Conservation (phyloP, 2,797 vertebrate species). For the Nasua narica region DNA sequence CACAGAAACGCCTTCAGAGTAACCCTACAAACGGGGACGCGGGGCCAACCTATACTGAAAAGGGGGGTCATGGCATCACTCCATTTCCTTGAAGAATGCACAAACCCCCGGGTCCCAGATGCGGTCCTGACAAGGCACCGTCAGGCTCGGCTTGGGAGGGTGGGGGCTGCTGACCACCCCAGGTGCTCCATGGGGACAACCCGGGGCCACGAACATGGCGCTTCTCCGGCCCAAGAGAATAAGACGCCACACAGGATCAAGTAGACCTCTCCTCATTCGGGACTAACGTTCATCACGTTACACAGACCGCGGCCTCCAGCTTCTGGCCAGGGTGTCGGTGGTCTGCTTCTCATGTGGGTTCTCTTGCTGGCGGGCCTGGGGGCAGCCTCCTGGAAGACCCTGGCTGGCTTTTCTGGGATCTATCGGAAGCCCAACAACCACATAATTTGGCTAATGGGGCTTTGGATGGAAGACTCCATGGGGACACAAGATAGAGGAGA, state of each 20-base stretch:
- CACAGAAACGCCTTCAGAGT: neutral
- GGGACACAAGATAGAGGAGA: neutral
- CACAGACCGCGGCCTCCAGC: neutral
- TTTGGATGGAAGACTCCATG: neutral
- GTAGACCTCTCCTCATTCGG: neutral
- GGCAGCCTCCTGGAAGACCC: neutral
- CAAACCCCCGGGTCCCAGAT: neutral
- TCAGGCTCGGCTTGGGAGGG: neutral
- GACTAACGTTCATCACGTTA: neutral
- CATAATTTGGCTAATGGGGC: neutral
- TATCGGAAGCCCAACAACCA: neutral
- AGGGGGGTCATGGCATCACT: neutral
- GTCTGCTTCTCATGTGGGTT: neutral
- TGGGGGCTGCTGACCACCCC: conserved; percentile 35
- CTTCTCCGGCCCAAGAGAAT: conserved; percentile 50
- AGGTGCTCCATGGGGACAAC: neutral
- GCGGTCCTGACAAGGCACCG: neutral
- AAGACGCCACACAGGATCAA: neutral
- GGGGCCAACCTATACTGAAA: neutral
- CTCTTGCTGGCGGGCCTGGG: neutral
- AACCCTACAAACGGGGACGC: conserved; percentile 49
- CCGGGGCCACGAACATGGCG: neutral
- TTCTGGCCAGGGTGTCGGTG: neutral
- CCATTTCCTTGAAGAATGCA: conserved; percentile 16
- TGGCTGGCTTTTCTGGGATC: neutral